phyloP scores from a whole-genome alignment of 2,888 invertebrate species.

The Corythucha ciliata region DNA sequence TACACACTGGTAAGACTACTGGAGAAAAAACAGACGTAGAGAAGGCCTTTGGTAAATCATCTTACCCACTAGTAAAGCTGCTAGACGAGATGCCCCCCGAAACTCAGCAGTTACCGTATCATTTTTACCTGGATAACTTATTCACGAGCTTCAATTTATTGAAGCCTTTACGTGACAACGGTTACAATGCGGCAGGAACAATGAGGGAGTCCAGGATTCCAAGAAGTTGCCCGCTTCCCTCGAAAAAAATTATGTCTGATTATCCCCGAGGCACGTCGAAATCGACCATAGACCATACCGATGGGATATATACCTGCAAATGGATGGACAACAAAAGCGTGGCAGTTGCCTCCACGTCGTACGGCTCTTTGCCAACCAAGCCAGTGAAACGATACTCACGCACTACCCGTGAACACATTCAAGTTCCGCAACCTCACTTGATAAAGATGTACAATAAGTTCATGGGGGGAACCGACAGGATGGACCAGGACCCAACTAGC shows the following conservation, averaged over 20 bases:
- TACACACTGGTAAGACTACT: constrained; percentile 34
- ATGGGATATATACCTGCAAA: neutral
- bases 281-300: constrained; percentile 1
- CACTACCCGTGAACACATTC: neutral
- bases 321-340: constrained; percentile 7
- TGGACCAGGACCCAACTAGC: constrained; percentile 35
- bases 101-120: constrained; percentile 28
- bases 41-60: constrained; percentile 34
- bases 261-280: constrained; percentile 16
- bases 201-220: constrained; percentile 29
- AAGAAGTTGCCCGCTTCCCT: constrained; percentile 24
- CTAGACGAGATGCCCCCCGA: constrained; percentile 29
- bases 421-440: constrained; percentile 1
- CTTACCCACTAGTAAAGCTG: constrained; percentile 31
- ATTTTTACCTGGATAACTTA: constrained; percentile 35
- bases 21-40: constrained; percentile 27
- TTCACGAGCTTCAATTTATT: constrained; percentile 35
- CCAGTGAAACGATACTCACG: neutral
- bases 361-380: neutral
- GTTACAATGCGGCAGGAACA: constrained; percentile 34
- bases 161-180: constrained; percentile 28
- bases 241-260: constrained; percentile 24
- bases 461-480: constrained; percentile 34
- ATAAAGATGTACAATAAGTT: constrained; percentile 33
- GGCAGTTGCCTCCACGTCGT: neutral